Evolutionary conservation across 2,888 invertebrate genomes (phyloP).

Genomic region (Lasioglossum figueresi): DNA sequence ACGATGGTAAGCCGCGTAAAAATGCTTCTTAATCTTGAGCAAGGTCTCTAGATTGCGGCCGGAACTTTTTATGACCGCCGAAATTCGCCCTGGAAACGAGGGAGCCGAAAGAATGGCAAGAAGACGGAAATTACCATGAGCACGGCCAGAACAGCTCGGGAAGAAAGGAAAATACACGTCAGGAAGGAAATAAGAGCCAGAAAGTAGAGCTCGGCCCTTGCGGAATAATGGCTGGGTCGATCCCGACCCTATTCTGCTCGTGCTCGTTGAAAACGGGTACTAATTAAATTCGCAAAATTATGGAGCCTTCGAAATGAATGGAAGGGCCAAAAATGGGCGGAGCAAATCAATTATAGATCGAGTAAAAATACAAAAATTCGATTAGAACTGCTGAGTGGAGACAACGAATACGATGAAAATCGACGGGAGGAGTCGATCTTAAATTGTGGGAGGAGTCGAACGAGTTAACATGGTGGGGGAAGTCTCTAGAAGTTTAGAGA

Average conservation of each 20-base stretch:
- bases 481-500: not conserved
- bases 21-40: constrained; percentile 56
- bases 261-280: not conserved
- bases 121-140: constrained; percentile 8
- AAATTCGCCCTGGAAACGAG: constrained; percentile 41
- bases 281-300: not conserved
- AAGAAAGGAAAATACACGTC: not conserved
- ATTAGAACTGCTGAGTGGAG: not conserved
- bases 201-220: not conserved
- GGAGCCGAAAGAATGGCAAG: not conserved
- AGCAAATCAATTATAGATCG: not conserved
- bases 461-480: not conserved
- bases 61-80: constrained; percentile 39
- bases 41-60: constrained; percentile 51
- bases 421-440: not conserved
- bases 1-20: constrained; percentile 43
- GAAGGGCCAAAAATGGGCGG: not conserved
- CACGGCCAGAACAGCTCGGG: not conserved
- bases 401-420: not conserved
- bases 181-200: not conserved
- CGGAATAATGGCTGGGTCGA: not conserved
- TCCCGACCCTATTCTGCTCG: not conserved
- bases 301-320: too few relatives aligned
- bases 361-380: too few relatives aligned
- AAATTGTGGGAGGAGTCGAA: not conserved